Conservation (phyloP, 1,140 invertebrate species). For the Linepithema humile region DNA sequence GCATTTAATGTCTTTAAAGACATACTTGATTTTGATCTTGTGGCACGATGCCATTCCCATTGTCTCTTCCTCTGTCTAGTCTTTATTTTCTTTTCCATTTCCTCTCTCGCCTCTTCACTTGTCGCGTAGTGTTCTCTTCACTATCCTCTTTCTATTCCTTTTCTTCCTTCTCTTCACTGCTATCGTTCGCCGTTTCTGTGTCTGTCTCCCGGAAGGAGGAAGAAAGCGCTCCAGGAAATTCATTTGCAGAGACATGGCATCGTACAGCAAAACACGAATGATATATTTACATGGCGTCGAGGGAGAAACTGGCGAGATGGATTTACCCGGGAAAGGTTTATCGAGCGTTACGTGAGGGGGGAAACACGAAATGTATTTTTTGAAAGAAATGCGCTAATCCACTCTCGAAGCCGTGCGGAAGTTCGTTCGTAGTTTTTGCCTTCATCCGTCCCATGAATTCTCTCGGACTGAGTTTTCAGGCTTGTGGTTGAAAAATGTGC, state of each 20-base stretch:
- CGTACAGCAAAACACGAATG: constrained; percentile 63
- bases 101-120: neutral
- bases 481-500: neutral
- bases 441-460: constrained; percentile 33
- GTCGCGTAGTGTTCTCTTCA: neutral
- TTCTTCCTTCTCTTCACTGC: neutral
- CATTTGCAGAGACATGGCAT: constrained; percentile 63
- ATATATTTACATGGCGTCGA: constrained; percentile 62
- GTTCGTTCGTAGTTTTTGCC: constrained; percentile 38
- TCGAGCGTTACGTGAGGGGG: constrained; percentile 53
- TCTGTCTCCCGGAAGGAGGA: constrained; percentile 57
- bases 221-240: constrained; percentile 64
- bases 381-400: constrained; percentile 44
- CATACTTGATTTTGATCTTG: constrained; percentile 36
- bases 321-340: constrained; percentile 62
- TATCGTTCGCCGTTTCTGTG: constrained; percentile 14
- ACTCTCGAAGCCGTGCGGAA: constrained; percentile 43
- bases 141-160: neutral
- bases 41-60: constrained; percentile 12
- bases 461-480: constrained; percentile 8
- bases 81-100: constrained; percentile 40
- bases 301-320: constrained; percentile 58
- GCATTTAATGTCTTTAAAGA: constrained; percentile 50
- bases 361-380: constrained; percentile 51
- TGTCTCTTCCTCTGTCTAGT: constrained; percentile 27